Conservation (phyloP, 2,113 vertebrate genomes). For the Toxotes chatareus region DNA sequence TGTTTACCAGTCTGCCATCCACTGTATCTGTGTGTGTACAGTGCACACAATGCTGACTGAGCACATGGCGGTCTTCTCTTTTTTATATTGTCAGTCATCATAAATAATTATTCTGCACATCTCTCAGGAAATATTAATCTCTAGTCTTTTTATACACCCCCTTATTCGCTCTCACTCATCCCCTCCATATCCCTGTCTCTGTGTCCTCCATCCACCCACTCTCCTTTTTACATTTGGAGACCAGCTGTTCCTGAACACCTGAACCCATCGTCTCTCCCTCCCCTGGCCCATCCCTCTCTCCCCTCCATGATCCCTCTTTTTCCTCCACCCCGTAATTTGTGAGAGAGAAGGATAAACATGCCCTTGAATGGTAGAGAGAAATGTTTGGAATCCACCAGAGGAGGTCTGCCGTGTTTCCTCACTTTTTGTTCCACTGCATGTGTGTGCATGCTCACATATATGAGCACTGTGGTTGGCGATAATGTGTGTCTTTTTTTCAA, state of each 20-base stretch:
- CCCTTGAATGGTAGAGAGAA: slow-evolving; percentile 71
- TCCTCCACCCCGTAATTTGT: slow-evolving; percentile 78
- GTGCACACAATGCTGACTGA: slow-evolving; percentile 21
- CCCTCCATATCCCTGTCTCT: slow-evolving; percentile 21
- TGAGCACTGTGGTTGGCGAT: slow-evolving; percentile 3
- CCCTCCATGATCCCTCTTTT: slow-evolving; percentile 38
- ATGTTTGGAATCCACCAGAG: slow-evolving; percentile 76
- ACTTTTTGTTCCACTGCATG: slow-evolving; percentile 23
- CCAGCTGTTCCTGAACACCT: slow-evolving; percentile 84
- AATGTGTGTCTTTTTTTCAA: background rate
- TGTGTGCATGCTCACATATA: slow-evolving; percentile 2
- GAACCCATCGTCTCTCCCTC: slow-evolving; percentile 56
- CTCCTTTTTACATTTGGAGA: slow-evolving; percentile 56
- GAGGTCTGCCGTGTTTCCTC: slow-evolving; percentile 55
- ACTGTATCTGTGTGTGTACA: slow-evolving; percentile 63
- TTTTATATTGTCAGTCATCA: slow-evolving; percentile 59
- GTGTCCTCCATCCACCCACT: slow-evolving; percentile 35
- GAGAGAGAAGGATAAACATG: slow-evolving; percentile 72
- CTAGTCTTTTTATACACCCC: slow-evolving; percentile 34
- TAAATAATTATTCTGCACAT: slow-evolving; percentile 43
- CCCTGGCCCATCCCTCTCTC: slow-evolving; percentile 16
- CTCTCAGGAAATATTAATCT: slow-evolving; percentile 72
- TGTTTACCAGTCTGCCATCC: slow-evolving; percentile 59
- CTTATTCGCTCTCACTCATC: slow-evolving; percentile 35
- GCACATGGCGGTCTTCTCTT: slow-evolving; percentile 7